These are phyloP conservation scores for Aethina tumida DNA, from an alignment of 1,140 invertebrate species.

Conservation along the genomic window DNA sequence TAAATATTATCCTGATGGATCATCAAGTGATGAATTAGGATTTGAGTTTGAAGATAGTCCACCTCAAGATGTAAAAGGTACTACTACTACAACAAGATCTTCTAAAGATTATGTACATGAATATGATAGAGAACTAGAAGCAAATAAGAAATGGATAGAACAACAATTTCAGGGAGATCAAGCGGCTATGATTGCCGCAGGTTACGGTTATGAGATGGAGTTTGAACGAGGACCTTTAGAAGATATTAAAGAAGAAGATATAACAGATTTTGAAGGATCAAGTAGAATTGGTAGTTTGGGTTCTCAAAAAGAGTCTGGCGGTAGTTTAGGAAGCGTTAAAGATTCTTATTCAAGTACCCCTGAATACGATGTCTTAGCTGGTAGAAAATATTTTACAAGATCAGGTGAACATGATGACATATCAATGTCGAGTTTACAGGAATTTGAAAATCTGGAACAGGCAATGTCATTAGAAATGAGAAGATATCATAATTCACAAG, in stretches of 20 bases:
- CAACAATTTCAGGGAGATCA: slow-evolving; percentile 68
- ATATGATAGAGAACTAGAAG: slow-evolving; percentile 51
- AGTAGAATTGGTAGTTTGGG: slow-evolving; percentile 67
- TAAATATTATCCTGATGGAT: slow-evolving; percentile 38
- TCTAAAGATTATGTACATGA: slow-evolving; percentile 37
- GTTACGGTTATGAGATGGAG: slow-evolving; percentile 59
- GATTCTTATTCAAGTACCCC: slow-evolving; percentile 72
- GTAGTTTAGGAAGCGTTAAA: slow-evolving; percentile 64
- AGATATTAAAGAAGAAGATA: slow-evolving; percentile 84
- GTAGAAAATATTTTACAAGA: slow-evolving; percentile 65
- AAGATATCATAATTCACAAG: slow-evolving; percentile 54
- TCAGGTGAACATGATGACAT: slow-evolving; percentile 81
- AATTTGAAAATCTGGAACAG: slow-evolving; percentile 85
- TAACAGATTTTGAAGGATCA: slow-evolving; percentile 70
- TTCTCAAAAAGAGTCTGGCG: slow-evolving; percentile 69
- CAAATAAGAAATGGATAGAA: slow-evolving; percentile 78
- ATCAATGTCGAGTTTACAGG: slow-evolving; percentile 84
- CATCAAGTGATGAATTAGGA: slow-evolving; percentile 50
- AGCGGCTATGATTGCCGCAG: slow-evolving; percentile 51
- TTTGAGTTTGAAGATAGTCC: slow-evolving; percentile 71
- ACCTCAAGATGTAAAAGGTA: slow-evolving; percentile 37
- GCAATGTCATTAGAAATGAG: slow-evolving; percentile 58
- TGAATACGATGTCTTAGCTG: slow-evolving; percentile 73
- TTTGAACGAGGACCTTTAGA: slow-evolving; percentile 68
- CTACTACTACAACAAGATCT: slow-evolving; percentile 42